These are phyloP conservation scores for Oreochromis niloticus DNA, from an alignment of 2,113 vertebrate genomes.

Conservation along the genomic window DNA sequence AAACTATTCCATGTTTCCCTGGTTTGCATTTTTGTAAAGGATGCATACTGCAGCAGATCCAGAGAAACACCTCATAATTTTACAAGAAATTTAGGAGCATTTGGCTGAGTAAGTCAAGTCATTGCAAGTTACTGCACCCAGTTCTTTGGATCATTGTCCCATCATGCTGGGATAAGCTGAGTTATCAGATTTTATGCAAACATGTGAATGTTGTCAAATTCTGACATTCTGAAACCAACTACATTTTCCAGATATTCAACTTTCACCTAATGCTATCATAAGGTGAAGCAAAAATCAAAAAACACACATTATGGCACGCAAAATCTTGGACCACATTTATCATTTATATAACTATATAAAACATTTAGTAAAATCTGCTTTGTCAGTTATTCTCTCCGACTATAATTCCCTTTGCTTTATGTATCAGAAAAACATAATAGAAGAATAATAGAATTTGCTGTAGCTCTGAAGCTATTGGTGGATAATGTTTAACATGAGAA, in stretches of 20 bases:
- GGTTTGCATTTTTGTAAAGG: neutral
- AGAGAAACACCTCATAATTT: neutral
- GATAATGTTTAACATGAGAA: neutral
- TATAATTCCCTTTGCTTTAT: neutral
- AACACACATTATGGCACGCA: neutral
- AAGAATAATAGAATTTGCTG: neutral
- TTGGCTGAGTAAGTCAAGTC: neutral
- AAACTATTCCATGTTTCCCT: fast-evolving
- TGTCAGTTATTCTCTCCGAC: neutral
- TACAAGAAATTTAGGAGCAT: neutral
- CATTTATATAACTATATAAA: neutral
- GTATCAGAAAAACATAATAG: neutral
- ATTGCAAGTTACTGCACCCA: neutral
- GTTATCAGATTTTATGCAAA: neutral
- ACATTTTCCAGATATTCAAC: neutral
- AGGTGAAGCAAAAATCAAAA: neutral
- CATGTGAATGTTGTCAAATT: neutral
- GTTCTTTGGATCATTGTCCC: neutral
- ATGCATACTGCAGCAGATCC: neutral
- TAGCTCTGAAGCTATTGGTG: neutral
- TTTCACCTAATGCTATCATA: neutral
- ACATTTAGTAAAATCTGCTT: neutral
- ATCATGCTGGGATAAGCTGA: neutral
- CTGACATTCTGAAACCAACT: neutral
- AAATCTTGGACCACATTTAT: neutral